phyloP scores from a whole-genome alignment of 53 echinoderm and acorn worm species.

The Astropecten irregularis region DNA sequence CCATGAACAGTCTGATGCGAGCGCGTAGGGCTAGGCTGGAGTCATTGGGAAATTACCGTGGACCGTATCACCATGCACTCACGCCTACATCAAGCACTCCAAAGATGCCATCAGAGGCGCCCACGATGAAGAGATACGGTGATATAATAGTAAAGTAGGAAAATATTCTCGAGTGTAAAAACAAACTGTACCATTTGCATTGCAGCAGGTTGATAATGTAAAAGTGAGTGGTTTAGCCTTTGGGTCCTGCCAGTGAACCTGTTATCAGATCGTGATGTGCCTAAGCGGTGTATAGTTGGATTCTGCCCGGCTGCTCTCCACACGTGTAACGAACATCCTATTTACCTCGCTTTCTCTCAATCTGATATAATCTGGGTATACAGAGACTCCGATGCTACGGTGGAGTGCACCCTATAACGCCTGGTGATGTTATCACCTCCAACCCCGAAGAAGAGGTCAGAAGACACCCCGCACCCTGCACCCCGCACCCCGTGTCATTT shows the following conservation, averaged over 20 bases:
- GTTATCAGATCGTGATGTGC: neutral
- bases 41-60: neutral
- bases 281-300: neutral
- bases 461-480: too few species aligned
- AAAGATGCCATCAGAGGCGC: neutral
- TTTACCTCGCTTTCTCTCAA: too few species aligned
- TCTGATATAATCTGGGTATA: too few species aligned
- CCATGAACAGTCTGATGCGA: too few species aligned
- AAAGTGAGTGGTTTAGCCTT: conserved; percentile 18
- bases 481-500: too few species aligned
- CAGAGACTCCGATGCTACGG: too few species aligned
- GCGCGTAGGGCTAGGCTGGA: too few species aligned
- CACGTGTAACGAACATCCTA: too few species aligned
- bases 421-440: too few species aligned
- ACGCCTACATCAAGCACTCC: neutral
- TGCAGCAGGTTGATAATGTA: neutral
- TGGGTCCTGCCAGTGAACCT: neutral
- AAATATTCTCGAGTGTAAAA: neutral
- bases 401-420: too few species aligned
- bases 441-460: too few species aligned
- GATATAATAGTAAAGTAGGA: too few species aligned
- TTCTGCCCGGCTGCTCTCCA: neutral
- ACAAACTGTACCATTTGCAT: neutral
- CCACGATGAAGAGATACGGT: neutral
- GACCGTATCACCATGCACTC: neutral